Evolutionary conservation across 2,113 vertebrate genomes (phyloP).

Genomic region (Hypocryptadius cinnamomeus): DNA sequence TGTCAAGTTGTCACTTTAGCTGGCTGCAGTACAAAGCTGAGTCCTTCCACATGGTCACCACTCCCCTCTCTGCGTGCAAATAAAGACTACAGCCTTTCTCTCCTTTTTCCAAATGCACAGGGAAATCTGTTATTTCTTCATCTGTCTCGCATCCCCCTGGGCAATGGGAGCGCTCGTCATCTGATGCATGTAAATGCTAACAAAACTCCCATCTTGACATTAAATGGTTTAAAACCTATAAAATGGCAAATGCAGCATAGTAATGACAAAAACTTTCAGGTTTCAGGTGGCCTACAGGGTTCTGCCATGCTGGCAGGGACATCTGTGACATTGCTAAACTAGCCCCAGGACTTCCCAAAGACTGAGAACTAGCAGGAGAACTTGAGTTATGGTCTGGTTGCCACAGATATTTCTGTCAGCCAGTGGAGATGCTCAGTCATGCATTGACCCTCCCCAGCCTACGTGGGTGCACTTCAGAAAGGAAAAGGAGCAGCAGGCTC

Average conservation of each 20-base stretch:
- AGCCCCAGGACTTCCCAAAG: background rate
- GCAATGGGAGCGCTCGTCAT: background rate
- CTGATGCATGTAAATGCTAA: background rate
- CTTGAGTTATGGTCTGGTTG: background rate
- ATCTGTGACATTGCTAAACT: background rate
- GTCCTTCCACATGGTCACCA: background rate
- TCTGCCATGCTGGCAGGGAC: background rate
- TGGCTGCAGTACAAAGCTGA: background rate
- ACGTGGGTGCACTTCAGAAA: background rate
- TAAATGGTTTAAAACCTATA: background rate
- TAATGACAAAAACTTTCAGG: background rate
- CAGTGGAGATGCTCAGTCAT: background rate
- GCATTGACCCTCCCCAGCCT: background rate
- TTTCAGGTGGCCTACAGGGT: background rate
- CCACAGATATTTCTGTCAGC: background rate
- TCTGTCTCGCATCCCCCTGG: background rate
- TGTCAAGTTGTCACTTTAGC: background rate
- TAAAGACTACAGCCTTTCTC: background rate
- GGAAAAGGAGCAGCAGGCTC: background rate
- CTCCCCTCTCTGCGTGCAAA: background rate
- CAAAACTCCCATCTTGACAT: background rate
- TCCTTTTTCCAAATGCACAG: background rate
- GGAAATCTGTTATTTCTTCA: background rate
- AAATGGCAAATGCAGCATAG: background rate
- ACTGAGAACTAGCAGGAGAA: background rate